Evolutionary conservation across 2,888 invertebrate genomes (phyloP).

Genomic region (Tuta absoluta): DNA sequence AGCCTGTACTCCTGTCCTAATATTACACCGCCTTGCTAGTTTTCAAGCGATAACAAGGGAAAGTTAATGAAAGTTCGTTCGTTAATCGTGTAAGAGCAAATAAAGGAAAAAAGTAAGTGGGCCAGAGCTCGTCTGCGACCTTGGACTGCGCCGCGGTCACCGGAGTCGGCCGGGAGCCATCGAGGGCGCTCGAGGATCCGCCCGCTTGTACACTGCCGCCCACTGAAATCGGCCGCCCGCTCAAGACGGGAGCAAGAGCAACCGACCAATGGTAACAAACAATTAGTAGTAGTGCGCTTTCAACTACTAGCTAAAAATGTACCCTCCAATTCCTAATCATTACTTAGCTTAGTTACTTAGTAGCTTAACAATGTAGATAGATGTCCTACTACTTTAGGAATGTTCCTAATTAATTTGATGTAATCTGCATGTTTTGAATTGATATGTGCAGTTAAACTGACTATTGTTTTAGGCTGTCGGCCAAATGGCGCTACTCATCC

Average conservation of each 20-base stretch:
- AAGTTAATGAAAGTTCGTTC: slow-evolving; percentile 30
- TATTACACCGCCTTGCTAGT: no score
- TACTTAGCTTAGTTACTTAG: no score
- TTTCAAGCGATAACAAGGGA: slow-evolving; percentile 42
- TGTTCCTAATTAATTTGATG: no score
- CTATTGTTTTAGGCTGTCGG: neutral
- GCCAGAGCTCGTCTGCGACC: slow-evolving; percentile 58
- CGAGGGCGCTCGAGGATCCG: slow-evolving; percentile 32
- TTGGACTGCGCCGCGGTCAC: slow-evolving; percentile 52
- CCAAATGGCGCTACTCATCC: neutral
- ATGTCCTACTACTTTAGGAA: no score
- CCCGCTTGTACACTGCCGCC: slow-evolving; percentile 33
- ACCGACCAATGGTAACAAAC: neutral
- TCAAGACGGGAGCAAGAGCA: no score
- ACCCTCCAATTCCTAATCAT: no score
- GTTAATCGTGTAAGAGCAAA: slow-evolving; percentile 27
- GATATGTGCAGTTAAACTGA: no score
- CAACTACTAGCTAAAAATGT: no score
- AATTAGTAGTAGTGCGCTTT: neutral
- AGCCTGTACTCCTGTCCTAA: no score
- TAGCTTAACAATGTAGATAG: no score
- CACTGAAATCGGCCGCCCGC: neutral
- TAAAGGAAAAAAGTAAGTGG: slow-evolving; percentile 30
- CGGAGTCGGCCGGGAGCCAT: no score
- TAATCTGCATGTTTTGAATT: no score